A percentile compares a stretch with the other conserved stretches of the same genome.
phyloP scores from a whole-genome alignment of 92 coral and sea anemone genomes.

The Bergia sp. region DNA sequence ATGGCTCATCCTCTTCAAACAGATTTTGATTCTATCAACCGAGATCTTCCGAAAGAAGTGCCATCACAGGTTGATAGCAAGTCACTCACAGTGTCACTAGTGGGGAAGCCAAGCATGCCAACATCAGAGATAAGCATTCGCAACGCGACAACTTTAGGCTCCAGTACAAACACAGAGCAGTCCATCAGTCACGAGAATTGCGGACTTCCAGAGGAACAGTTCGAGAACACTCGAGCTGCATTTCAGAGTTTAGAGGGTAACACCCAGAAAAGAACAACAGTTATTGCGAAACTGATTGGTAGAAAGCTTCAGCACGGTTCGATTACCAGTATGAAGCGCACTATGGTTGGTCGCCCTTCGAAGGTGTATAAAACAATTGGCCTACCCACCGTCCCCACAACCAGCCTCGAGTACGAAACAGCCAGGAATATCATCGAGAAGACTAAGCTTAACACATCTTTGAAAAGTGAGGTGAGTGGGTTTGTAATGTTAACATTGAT shows the following conservation, averaged over 20 bases:
- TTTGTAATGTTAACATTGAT: not conserved
- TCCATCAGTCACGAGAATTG: not conserved
- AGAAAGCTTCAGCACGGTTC: conserved; percentile 3
- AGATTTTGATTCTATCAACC: too few species aligned
- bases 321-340: not conserved
- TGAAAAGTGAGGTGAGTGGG: conserved; percentile 32
- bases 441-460: not conserved
- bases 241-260: not conserved
- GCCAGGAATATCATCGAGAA: conserved; percentile 28
- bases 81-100: not conserved
- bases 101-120: not conserved
- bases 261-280: conserved; percentile 16
- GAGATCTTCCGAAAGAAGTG: not conserved
- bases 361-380: conserved; percentile 27
- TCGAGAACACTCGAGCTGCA: not conserved
- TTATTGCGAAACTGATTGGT: not conserved
- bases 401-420: not conserved
- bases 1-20: not conserved
- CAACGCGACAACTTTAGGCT: not conserved
- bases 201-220: not conserved
- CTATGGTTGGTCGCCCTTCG: conserved; percentile 7
- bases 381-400: not conserved
- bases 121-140: not conserved
- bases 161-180: not conserved
- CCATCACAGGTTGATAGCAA: not conserved